Conservation (phyloP, 2,888 invertebrate species). For the Digitonthophagus gazella region DNA sequence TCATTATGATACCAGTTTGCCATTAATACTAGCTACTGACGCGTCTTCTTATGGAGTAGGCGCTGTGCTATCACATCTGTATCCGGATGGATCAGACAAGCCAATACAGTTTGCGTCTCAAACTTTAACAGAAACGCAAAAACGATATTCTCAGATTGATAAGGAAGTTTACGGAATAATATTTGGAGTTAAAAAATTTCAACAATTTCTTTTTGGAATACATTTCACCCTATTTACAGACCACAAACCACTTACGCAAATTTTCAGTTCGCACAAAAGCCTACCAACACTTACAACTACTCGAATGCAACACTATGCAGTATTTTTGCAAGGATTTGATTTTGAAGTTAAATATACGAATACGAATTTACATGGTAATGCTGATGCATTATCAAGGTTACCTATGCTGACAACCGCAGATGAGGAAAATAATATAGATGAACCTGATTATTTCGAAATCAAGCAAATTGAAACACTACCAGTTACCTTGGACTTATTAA, state of each 20-base stretch:
- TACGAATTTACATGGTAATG: slow-evolving; percentile 16
- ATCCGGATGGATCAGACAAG: slow-evolving; percentile 40
- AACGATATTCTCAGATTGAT: slow-evolving; percentile 31
- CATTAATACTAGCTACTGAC: slow-evolving; percentile 35
- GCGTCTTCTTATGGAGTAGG: slow-evolving; percentile 37
- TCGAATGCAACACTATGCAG: slow-evolving; percentile 18
- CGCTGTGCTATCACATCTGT: slow-evolving; percentile 42
- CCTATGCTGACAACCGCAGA: background rate
- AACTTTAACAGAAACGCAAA: slow-evolving; percentile 38
- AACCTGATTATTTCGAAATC: background rate
- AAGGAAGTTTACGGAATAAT: slow-evolving; percentile 20
- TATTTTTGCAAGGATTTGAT: slow-evolving; percentile 9
- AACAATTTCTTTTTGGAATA: slow-evolving; percentile 20
- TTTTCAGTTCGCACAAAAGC: slow-evolving; percentile 12
- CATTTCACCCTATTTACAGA: slow-evolving; percentile 18
- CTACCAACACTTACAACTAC: slow-evolving; percentile 14
- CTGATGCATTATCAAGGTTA: slow-evolving; percentile 8
- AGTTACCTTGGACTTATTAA: background rate
- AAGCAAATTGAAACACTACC: background rate
- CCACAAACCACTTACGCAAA: slow-evolving; percentile 14
- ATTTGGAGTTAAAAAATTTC: slow-evolving; percentile 22
- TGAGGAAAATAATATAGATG: background rate
- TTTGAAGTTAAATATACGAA: slow-evolving; percentile 14
- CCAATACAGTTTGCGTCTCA: slow-evolving; percentile 45
- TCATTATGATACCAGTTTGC: background rate